These are phyloP conservation scores for Himalopsyche phryganea DNA, from an alignment of 1,140 invertebrate genomes.

Conservation along the genomic window DNA sequence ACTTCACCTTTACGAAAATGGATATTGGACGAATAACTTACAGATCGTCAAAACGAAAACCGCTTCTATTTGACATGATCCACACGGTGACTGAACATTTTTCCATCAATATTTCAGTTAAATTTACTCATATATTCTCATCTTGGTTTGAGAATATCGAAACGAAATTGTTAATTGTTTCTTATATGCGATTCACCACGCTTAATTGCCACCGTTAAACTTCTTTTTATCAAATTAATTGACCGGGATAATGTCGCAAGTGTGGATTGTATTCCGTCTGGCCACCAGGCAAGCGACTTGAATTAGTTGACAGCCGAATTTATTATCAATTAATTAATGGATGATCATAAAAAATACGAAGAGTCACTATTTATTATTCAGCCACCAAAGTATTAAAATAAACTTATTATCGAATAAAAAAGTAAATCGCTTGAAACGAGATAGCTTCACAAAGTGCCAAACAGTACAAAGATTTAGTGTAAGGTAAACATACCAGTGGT, in stretches of 20 bases:
- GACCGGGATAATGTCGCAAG: conserved; percentile 12
- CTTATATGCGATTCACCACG: conserved; percentile 7
- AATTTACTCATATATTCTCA: neutral
- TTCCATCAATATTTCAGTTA: no score
- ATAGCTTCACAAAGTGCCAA: no score
- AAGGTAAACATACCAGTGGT: no score
- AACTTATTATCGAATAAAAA: no score
- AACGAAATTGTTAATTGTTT: conserved; percentile 2
- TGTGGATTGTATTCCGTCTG: neutral
- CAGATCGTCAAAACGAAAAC: no score
- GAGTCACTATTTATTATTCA: conserved; percentile 4
- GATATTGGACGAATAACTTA: no score
- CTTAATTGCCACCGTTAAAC: conserved; percentile 12
- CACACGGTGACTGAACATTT: no score
- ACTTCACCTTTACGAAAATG: no score
- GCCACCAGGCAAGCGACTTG: neutral
- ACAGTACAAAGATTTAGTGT: no score
- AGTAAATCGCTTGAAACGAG: no score
- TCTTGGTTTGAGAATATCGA: neutral
- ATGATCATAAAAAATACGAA: neutral
- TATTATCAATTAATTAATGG: neutral
- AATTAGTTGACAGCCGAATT: neutral
- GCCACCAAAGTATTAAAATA: no score
- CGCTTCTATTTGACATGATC: no score
- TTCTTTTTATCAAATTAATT: conserved; percentile 14